A percentile compares a stretch with the other conserved stretches of the same genome.
phyloP scores from a whole-genome alignment of 2,113 vertebrate species.

The Pelecanoides urinatrix region DNA sequence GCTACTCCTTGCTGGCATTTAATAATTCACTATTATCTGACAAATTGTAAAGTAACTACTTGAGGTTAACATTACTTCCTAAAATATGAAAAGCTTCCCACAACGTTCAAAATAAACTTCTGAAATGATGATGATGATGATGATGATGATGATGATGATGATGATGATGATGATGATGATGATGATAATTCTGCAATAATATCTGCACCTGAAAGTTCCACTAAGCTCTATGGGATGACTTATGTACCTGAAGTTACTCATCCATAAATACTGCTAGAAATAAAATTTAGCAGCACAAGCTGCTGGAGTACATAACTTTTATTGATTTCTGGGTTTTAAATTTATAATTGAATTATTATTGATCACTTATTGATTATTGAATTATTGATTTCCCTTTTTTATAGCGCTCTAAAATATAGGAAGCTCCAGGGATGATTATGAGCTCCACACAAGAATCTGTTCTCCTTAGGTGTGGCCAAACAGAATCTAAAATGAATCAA shows the following conservation, averaged over 20 bases:
- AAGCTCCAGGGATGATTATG: background rate
- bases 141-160: background rate
- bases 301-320: background rate
- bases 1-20: background rate
- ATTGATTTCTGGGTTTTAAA: background rate
- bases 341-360: background rate
- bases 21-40: background rate
- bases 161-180: no score
- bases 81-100: background rate
- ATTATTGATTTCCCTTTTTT: background rate
- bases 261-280: background rate
- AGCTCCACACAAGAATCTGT: background rate
- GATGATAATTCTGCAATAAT: background rate
- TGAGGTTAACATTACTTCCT: background rate
- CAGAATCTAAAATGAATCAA: background rate
- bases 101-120: background rate
- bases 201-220: background rate
- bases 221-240: background rate
- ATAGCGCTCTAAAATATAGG: background rate
- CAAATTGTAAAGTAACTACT: background rate
- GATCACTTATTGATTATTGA: background rate
- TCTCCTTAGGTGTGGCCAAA: background rate
- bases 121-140: background rate
- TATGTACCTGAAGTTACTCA: background rate
- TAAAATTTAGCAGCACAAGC: background rate